These are phyloP conservation scores for Cephalopholis sonnerati DNA, from an alignment of 2,113 vertebrate species.

Conservation along the genomic window DNA sequence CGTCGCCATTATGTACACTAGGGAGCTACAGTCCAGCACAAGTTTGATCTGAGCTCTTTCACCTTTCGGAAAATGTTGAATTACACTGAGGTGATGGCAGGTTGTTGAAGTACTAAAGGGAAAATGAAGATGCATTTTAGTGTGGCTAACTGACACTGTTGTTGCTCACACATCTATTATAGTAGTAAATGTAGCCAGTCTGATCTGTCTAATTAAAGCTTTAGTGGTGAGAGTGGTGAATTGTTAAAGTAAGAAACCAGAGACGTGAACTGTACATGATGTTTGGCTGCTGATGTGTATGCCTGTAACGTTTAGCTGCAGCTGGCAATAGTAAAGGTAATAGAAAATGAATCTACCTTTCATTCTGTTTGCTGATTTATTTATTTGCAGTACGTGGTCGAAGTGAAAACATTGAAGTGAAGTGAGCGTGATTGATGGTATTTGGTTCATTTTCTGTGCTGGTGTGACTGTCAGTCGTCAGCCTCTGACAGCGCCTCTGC, in stretches of 20 bases:
- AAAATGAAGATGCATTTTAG: conserved; percentile 20
- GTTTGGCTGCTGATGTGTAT: neutral
- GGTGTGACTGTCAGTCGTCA: conserved; percentile 63
- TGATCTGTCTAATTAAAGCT: neutral
- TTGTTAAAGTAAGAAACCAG: neutral
- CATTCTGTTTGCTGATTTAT: neutral
- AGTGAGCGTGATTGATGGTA: conserved; percentile 53
- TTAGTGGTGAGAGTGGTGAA: neutral
- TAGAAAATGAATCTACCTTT: neutral
- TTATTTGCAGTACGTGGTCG: neutral
- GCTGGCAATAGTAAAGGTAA: neutral
- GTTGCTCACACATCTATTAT: neutral
- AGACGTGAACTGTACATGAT: neutral
- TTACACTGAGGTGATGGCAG: neutral
- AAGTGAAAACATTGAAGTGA: conserved; percentile 24
- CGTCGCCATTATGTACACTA: neutral
- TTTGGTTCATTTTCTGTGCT: conserved; percentile 47
- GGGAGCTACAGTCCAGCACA: neutral
- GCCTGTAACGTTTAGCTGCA: neutral
- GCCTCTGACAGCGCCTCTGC: conserved; percentile 72
- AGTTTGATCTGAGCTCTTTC: conserved; percentile 26
- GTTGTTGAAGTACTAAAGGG: neutral
- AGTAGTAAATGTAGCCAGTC: neutral
- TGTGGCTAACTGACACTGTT: neutral
- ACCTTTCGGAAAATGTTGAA: conserved; percentile 8